Base-by-base conservation (phyloP, 2,113 vertebrate genomes). In the Urocitellus parryii region DNA sequence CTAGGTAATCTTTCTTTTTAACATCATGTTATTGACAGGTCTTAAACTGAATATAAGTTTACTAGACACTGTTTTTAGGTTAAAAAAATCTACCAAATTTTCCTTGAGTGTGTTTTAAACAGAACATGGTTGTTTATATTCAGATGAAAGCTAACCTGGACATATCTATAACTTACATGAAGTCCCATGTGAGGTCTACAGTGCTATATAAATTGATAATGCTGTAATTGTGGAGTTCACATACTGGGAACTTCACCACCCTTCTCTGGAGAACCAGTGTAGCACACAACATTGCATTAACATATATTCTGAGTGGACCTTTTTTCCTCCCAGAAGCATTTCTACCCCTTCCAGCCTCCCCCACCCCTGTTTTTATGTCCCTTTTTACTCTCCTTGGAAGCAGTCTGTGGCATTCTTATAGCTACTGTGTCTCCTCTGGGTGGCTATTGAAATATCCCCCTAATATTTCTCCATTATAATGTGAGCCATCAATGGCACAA, bases 401-500 rank as follows among this genome's bases (percentile, higher is more conserved):
- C 91, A 96, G 65, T 65, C 80, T 63, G 51, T 67, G 65, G 34
- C 95, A 93, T 96, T 96, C 81, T 93, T 68, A n/a, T 10, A 95
- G 94, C 96, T 83, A 65, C 85, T 84, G 81, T 95, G 84, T 97
- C 96, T 98, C 95, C 96, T 94, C 83, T 96, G 92, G 92, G 86
- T 97, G 92, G 32, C 96, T 95, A 5, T 86, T 98, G 88, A 96
- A 97, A 97, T 93, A 94, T 74, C 83, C 90, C 83, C 95, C 63
- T 93, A 97, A 94, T 56, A 88, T 95, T 94, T 98, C 96, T 97
- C 97, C 89, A 90, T 96, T 96, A 88, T 83, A 96, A 78, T 63
- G 87, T 9, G 90, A 82, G 27, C 56, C 74, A 2, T 96, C 92
- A 97, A 51, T 42, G 78, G 87, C 94, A 53, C 95, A 72, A 45